Percentiles rank a stretch among this genome's conserved stretches.
These are phyloP conservation scores for Tigriopus californicus DNA, from an alignment of 2,888 invertebrate species.

Conservation along the genomic window DNA sequence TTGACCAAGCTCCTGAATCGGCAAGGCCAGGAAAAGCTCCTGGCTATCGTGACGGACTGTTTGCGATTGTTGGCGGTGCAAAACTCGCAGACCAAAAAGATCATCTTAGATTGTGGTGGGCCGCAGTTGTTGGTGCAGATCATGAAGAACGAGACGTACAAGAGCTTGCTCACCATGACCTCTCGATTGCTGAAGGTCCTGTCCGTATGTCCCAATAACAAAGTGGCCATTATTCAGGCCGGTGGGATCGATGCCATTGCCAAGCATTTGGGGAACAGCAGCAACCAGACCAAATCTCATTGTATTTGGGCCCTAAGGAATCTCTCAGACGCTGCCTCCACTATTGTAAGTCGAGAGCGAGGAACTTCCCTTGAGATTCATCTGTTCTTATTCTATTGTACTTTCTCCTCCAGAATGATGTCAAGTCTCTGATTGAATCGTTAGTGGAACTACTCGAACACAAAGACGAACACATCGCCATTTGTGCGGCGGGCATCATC, in stretches of 20 bases:
- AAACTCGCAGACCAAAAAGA: conserved; percentile 67
- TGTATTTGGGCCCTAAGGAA: conserved; percentile 93
- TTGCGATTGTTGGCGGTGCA: conserved; percentile 91
- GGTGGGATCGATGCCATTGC: conserved; percentile 93
- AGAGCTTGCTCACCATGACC: conserved; percentile 97
- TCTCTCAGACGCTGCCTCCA: conserved; percentile 90
- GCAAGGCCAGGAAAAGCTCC: conserved; percentile 86
- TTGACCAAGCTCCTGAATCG: conserved; percentile 80
- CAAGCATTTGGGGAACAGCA: conserved; percentile 58
- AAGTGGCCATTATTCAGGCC: conserved; percentile 91
- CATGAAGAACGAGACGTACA: conserved; percentile 89
- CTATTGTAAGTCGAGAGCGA: conserved; percentile 29
- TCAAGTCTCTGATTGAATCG: not conserved
- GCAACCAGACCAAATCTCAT: conserved; percentile 49
- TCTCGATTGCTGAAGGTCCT: conserved; percentile 93
- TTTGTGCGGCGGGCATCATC: conserved; percentile 91
- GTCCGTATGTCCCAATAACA: conserved; percentile 93
- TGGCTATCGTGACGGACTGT: conserved; percentile 95
- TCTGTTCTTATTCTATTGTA: too few relatives aligned
- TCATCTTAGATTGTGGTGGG: conserved; percentile 88
- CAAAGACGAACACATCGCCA: conserved; percentile 85
- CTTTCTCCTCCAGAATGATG: not conserved
- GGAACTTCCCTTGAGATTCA: too few relatives aligned
- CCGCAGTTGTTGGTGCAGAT: conserved; percentile 89
- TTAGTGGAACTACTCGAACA: conserved; percentile 67